These are phyloP conservation scores for Thecophora atra DNA, from an alignment of 2,888 invertebrate genomes.

Conservation along the genomic window DNA sequence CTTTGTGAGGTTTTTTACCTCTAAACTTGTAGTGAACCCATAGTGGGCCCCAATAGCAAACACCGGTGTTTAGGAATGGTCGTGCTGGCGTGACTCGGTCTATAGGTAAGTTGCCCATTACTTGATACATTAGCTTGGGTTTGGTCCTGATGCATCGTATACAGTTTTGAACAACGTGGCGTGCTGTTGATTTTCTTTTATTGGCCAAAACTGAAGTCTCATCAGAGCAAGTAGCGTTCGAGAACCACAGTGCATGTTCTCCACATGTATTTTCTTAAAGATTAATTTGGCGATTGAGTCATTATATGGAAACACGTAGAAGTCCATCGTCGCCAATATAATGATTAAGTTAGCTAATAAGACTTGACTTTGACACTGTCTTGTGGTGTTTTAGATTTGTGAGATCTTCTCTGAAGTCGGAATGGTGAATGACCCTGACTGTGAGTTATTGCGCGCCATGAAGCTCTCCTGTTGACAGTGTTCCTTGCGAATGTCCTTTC, in stretches of 20 bases:
- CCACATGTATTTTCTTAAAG: not conserved
- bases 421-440: not conserved
- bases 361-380: not conserved
- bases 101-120: constrained; percentile 9
- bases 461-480: not conserved
- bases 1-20: constrained; percentile 30
- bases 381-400: no score
- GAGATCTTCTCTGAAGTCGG: not conserved
- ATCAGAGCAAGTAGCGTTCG: not conserved
- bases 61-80: not conserved
- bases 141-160: not conserved
- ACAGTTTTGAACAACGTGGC: constrained; percentile 6
- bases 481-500: not conserved
- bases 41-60: not conserved
- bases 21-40: constrained; percentile 13
- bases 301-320: constrained; percentile 1
- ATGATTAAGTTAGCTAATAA: not conserved
- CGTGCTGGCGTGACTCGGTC: constrained; percentile 27
- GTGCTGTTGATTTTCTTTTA: not conserved
- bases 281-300: not conserved
- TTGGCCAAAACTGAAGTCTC: not conserved
- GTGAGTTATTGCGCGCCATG: not conserved
- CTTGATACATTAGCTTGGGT: not conserved
- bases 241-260: not conserved
- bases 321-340: not conserved